These are phyloP conservation scores for Perca fluviatilis DNA, from an alignment of 2,113 vertebrate genomes.

Conservation along the genomic window DNA sequence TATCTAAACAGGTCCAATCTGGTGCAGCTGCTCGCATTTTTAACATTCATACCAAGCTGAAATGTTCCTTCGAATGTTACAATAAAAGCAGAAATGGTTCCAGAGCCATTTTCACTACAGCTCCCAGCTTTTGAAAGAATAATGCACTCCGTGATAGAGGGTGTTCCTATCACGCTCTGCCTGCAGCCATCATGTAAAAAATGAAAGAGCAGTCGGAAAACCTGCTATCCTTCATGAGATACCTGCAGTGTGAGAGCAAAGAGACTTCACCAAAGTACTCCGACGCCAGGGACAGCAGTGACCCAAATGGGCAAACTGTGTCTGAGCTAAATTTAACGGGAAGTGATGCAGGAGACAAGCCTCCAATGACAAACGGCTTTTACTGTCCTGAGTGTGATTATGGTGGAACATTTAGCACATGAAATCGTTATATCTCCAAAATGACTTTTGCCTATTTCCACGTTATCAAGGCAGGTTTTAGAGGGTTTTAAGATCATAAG, in stretches of 20 bases:
- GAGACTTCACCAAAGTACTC: conserved; percentile 6
- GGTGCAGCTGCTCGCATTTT: background rate
- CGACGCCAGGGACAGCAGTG: conserved; percentile 9
- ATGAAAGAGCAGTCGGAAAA: conserved; percentile 36
- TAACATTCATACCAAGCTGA: background rate
- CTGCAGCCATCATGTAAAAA: conserved; percentile 33
- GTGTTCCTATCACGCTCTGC: conserved; percentile 12
- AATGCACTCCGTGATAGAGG: conserved; percentile 6
- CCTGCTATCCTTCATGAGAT: conserved; percentile 20
- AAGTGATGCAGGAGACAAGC: conserved; percentile 30
- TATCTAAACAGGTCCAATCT: background rate
- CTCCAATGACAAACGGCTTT: background rate
- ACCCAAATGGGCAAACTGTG: conserved; percentile 56
- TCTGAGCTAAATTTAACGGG: conserved; percentile 47
- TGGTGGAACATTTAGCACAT: background rate
- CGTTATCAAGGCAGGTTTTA: background rate
- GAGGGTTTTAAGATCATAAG: background rate
- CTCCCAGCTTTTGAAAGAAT: conserved; percentile 20
- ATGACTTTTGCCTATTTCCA: background rate
- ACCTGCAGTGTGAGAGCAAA: conserved; percentile 20
- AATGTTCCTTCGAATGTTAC: background rate
- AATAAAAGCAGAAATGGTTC: conserved; percentile 10
- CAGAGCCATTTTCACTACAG: background rate
- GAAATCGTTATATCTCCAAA: background rate
- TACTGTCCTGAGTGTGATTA: background rate